phyloP scores from a whole-genome alignment of 2,113 vertebrate species.

The Arvicanthis niloticus region DNA sequence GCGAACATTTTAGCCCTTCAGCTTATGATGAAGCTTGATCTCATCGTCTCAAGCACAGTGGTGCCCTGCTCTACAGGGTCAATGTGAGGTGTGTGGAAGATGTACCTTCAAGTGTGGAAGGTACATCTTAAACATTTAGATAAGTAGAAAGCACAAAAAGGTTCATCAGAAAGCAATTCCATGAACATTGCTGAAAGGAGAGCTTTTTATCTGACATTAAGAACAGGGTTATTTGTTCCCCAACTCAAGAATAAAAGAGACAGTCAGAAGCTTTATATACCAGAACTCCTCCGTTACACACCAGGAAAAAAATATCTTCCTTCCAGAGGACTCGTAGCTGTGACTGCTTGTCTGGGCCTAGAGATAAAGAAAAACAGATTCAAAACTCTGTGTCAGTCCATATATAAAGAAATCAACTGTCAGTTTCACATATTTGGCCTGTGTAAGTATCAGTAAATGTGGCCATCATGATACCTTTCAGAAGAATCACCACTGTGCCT shows the following conservation, averaged over 20 bases:
- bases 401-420: not conserved
- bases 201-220: not conserved
- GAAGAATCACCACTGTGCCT: not conserved
- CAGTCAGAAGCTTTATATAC: not conserved
- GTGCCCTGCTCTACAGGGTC: not conserved
- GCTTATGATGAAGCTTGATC: not conserved
- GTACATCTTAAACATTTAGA: not conserved
- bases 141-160: not conserved
- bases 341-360: not conserved
- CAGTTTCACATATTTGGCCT: too few relatives aligned
- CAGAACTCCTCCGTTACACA: not conserved
- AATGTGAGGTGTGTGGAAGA: not conserved
- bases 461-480: conserved; percentile 24
- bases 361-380: not conserved
- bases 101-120: not conserved
- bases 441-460: not conserved
- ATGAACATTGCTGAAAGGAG: not conserved
- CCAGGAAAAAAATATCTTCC: not conserved
- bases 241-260: not conserved
- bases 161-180: too few relatives aligned
- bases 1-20: not conserved
- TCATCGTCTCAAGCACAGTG: not conserved
- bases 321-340: not conserved
- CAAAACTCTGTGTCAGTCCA: not conserved
- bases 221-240: not conserved